These are phyloP conservation scores for Eulemur macaco DNA, from an alignment of 2,113 vertebrate genomes.

Conservation along the genomic window DNA sequence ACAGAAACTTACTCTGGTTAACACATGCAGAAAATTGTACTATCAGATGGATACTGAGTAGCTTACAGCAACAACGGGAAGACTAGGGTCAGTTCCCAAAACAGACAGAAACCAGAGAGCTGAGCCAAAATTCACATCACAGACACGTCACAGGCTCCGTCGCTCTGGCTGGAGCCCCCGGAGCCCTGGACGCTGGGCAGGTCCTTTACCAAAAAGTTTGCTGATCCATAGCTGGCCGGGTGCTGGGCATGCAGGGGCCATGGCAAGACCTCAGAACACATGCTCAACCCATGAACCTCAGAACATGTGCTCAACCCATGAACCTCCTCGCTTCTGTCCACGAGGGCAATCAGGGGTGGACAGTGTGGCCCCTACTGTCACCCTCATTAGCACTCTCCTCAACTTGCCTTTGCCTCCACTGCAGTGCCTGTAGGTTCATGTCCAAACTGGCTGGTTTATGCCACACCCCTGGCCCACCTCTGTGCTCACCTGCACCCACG, in stretches of 20 bases:
- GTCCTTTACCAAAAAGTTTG: not conserved
- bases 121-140: not conserved
- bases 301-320: too few relatives aligned
- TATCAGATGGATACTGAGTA: not conserved
- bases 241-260: rapidly evolving
- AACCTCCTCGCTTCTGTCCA: too few relatives aligned
- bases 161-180: not conserved
- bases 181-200: rapidly evolving
- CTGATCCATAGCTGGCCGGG: not conserved
- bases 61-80: not conserved
- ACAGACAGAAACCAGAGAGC: not conserved
- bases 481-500: rapidly evolving
- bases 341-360: rapidly evolving
- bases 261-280: not conserved
- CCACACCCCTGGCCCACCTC: rapidly evolving
- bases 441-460: rapidly evolving
- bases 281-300: rapidly evolving
- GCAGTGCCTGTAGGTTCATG: rapidly evolving
- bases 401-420: not conserved
- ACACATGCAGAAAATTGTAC: rapidly evolving
- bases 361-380: rapidly evolving
- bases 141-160: rapidly evolving
- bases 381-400: rapidly evolving
- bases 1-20: not conserved
- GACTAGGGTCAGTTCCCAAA: not conserved